These are phyloP conservation scores for Mactra quadrangularis DNA, from an alignment of 1,140 invertebrate genomes.

Conservation along the genomic window DNA sequence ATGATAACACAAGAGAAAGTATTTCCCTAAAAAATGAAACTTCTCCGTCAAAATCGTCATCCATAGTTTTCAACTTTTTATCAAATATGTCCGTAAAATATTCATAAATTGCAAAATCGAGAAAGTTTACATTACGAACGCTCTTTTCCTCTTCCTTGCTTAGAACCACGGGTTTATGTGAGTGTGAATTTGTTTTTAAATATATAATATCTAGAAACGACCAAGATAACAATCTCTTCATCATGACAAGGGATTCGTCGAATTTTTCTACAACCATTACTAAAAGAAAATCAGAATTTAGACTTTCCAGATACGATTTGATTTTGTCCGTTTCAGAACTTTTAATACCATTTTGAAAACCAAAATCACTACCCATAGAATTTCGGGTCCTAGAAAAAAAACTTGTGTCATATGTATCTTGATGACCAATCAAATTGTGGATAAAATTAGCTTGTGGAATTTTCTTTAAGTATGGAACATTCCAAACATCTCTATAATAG, in stretches of 20 bases:
- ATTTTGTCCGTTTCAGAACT: constrained; percentile 13
- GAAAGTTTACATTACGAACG: constrained; percentile 15
- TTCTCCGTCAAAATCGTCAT: constrained; percentile 54
- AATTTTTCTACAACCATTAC: constrained; percentile 85
- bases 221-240: constrained; percentile 84
- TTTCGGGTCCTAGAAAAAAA: constrained; percentile 37
- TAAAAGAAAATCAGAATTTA: constrained; percentile 81
- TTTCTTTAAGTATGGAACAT: constrained; percentile 21
- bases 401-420: constrained; percentile 18
- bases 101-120: constrained; percentile 65
- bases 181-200: constrained; percentile 47
- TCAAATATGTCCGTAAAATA: constrained; percentile 58
- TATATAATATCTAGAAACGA: constrained; percentile 82
- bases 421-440: constrained; percentile 41
- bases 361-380: constrained; percentile 42
- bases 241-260: constrained; percentile 85
- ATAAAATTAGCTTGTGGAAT: constrained; percentile 51
- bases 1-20: constrained; percentile 33
- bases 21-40: constrained; percentile 54
- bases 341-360: constrained; percentile 14
- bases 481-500: constrained; percentile 61
- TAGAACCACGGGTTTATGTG: background rate
- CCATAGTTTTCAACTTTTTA: constrained; percentile 30
- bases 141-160: constrained; percentile 14
- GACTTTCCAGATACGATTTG: constrained; percentile 37